Evolutionary conservation across 37 sponge, comb jelly and placozoan genomes (phyloP).

Genomic region (Tethya wilhelma): DNA sequence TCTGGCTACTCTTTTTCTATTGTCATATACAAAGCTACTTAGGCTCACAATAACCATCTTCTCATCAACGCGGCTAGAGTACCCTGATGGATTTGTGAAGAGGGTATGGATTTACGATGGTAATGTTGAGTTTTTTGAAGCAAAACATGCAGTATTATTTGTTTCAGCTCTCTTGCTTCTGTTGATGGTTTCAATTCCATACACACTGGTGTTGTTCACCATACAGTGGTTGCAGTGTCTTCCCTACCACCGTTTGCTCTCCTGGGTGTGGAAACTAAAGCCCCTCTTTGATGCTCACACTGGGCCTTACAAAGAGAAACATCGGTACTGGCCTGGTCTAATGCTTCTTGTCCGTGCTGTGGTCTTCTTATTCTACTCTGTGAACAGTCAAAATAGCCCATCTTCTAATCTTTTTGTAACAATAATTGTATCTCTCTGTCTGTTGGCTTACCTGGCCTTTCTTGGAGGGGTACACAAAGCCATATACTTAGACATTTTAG

Average conservation of each 20-base stretch:
- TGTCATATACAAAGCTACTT: not conserved
- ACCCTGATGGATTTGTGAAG: not conserved
- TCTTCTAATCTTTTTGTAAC: not conserved
- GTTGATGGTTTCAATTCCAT: not conserved
- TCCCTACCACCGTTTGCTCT: not conserved
- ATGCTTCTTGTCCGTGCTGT: not conserved
- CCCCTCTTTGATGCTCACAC: too few relatives aligned
- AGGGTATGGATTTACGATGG: not conserved
- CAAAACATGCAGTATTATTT: not conserved
- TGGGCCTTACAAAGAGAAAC: too few relatives aligned
- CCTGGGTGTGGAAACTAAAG: not conserved
- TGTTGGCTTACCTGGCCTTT: not conserved
- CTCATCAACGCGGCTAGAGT: not conserved
- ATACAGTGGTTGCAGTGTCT: not conserved
- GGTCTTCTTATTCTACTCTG: not conserved
- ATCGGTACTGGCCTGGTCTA: not conserved
- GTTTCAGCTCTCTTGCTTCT: not conserved
- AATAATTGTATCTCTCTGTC: not conserved
- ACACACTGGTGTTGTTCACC: not conserved
- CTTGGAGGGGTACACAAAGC: not conserved
- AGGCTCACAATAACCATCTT: not conserved
- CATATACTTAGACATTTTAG: too few relatives aligned
- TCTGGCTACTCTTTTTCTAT: not conserved
- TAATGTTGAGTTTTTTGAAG: not conserved
- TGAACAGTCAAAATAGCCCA: not conserved